Evolutionary conservation across 64 coral and sea anemone genomes (phyloP).

Genomic region (Acropora tenuis): DNA sequence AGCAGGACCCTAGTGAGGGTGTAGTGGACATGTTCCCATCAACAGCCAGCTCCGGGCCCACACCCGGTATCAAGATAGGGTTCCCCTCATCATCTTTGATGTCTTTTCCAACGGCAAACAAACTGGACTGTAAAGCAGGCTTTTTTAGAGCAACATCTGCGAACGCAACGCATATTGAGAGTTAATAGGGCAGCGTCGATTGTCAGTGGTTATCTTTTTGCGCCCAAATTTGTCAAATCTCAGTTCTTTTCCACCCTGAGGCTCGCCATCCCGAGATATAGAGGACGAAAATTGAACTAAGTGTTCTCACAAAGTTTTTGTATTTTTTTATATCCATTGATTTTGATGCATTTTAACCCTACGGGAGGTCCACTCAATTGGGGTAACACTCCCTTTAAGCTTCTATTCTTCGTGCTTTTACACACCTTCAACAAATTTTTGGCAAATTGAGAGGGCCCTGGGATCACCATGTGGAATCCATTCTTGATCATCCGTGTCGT

Average conservation of each 20-base stretch:
- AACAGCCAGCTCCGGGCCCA: slow-evolving; percentile 66
- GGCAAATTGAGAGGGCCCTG: slow-evolving; percentile 35
- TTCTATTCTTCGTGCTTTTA: no score
- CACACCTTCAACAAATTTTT: slow-evolving; percentile 61
- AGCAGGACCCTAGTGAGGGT: slow-evolving; percentile 66
- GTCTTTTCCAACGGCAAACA: neutral
- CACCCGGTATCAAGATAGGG: neutral
- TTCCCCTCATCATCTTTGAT: neutral
- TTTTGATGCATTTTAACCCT: no score
- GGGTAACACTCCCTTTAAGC: no score
- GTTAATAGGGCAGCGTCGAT: no score
- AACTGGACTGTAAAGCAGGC: slow-evolving; percentile 67
- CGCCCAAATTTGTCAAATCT: no score
- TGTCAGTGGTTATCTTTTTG: no score
- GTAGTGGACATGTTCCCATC: slow-evolving; percentile 69
- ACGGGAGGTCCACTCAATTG: no score
- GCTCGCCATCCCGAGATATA: no score
- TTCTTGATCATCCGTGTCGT: neutral
- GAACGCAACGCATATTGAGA: neutral
- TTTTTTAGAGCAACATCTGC: slow-evolving; percentile 76
- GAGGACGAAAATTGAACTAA: no score
- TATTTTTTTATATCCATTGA: neutral
- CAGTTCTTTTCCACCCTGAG: no score
- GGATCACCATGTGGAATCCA: slow-evolving; percentile 17
- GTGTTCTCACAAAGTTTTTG: no score